A percentile compares a stretch with the other conserved stretches of the same genome.
phyloP scores from a whole-genome alignment of 1,140 invertebrate genomes.

The Micrasema longulum region DNA sequence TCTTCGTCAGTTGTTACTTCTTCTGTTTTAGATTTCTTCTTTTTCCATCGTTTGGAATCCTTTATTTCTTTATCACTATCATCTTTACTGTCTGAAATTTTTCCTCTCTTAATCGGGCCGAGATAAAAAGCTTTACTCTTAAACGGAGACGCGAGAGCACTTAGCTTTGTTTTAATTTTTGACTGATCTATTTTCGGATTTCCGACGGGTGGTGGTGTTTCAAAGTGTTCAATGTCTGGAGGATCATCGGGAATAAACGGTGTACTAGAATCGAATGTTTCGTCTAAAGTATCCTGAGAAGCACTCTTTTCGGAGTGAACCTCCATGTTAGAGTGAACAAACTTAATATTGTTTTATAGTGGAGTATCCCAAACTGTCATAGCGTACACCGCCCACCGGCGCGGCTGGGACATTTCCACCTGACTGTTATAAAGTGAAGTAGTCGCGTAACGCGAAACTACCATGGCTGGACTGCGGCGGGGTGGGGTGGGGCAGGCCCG shows the following conservation, averaged over 20 bases:
- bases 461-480: neutral
- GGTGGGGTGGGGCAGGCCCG: slow-evolving; percentile 3
- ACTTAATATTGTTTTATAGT: neutral
- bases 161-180: slow-evolving; percentile 41
- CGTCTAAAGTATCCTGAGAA: slow-evolving; percentile 46
- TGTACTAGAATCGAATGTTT: slow-evolving; percentile 48
- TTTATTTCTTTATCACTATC: slow-evolving; percentile 44
- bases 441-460: slow-evolving; percentile 36
- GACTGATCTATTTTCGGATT: slow-evolving; percentile 37
- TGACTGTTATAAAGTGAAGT: slow-evolving; percentile 12
- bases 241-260: slow-evolving; percentile 38
- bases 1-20: slow-evolving; percentile 36
- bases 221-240: slow-evolving; percentile 38
- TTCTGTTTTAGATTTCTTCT: slow-evolving; percentile 36
- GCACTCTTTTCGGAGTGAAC: neutral
- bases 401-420: slow-evolving; percentile 28
- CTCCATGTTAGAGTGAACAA: slow-evolving; percentile 3
- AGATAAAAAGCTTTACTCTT: slow-evolving; percentile 44
- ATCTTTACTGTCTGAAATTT: slow-evolving; percentile 40
- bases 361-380: neutral
- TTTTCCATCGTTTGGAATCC: slow-evolving; percentile 35
- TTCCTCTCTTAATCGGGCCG: slow-evolving; percentile 36
- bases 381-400: slow-evolving; percentile 11
- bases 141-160: slow-evolving; percentile 48
- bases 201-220: slow-evolving; percentile 29